These are phyloP conservation scores for Ahaetulla prasina DNA, from an alignment of 2,113 vertebrate genomes.

Conservation along the genomic window DNA sequence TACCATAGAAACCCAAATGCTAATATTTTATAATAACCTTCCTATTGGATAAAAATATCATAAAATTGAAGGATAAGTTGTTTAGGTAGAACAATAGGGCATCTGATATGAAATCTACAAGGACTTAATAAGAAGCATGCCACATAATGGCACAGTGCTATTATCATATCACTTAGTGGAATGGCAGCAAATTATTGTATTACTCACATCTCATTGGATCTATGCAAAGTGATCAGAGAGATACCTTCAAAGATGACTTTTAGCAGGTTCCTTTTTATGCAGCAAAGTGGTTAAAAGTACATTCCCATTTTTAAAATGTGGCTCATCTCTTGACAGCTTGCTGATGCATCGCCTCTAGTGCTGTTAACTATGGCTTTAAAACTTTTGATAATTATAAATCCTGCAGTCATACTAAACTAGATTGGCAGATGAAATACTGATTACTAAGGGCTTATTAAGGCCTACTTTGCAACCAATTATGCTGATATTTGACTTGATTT, in stretches of 20 bases:
- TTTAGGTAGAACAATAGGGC: constrained; percentile 64
- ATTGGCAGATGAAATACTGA: constrained; percentile 70
- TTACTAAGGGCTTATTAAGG: constrained; percentile 70
- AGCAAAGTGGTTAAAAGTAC: constrained; percentile 65
- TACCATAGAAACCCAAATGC: constrained; percentile 51
- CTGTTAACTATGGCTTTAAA: constrained; percentile 64
- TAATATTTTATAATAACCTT: constrained; percentile 54
- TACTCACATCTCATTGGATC: constrained; percentile 64
- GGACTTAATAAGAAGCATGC: constrained; percentile 63
- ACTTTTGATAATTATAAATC: constrained; percentile 67
- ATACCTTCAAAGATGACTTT: constrained; percentile 64
- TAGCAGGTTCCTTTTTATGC: constrained; percentile 56
- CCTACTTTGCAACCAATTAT: constrained; percentile 71
- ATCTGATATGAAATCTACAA: constrained; percentile 63
- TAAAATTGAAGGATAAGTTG: constrained; percentile 64
- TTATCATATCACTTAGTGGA: constrained; percentile 66
- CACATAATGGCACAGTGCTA: constrained; percentile 61
- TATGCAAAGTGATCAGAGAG: constrained; percentile 54
- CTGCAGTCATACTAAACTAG: constrained; percentile 68
- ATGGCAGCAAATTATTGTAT: constrained; percentile 67
- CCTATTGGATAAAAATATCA: constrained; percentile 66
- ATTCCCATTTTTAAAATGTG: constrained; percentile 61
- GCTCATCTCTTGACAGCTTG: constrained; percentile 63
- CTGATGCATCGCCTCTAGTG: constrained; percentile 58
- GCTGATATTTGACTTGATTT: constrained; percentile 71